phyloP scores from a whole-genome alignment of 2,888 invertebrate genomes.

The Archaeoteleia sp. region DNA sequence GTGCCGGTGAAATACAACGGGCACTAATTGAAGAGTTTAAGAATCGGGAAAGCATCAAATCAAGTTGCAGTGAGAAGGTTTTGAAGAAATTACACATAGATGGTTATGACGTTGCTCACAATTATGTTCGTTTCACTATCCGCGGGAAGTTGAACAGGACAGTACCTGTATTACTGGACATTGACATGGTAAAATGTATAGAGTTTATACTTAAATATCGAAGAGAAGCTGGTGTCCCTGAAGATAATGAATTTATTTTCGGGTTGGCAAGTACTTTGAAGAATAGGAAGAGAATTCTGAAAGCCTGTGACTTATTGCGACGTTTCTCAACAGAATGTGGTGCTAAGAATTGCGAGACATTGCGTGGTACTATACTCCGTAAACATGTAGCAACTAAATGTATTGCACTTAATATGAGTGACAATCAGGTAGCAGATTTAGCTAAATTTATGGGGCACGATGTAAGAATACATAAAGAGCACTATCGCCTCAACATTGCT shows the following conservation, averaged over 20 bases:
- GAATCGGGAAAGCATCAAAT: neutral
- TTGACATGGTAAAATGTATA: neutral
- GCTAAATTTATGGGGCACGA: slow-evolving; percentile 27
- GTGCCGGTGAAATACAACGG: slow-evolving; percentile 31
- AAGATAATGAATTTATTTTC: slow-evolving; percentile 27
- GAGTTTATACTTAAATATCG: slow-evolving; percentile 13
- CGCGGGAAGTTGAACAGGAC: slow-evolving; percentile 19
- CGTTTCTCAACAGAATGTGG: slow-evolving; percentile 1
- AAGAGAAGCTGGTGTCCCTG: slow-evolving; percentile 2
- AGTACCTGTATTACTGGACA: slow-evolving; percentile 16
- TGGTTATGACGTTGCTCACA: slow-evolving; percentile 7
- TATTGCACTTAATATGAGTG: slow-evolving; percentile 8
- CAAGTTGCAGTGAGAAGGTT: neutral
- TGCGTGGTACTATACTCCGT: slow-evolving; percentile 22
- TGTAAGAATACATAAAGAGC: slow-evolving; percentile 18
- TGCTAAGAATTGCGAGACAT: neutral
- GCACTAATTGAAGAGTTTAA: slow-evolving; percentile 21
- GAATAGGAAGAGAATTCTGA: neutral
- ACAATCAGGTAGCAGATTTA: slow-evolving; percentile 12
- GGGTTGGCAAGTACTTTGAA: neutral
- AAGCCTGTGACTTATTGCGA: slow-evolving; percentile 15
- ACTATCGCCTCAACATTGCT: slow-evolving; percentile 7
- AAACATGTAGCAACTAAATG: slow-evolving; percentile 33
- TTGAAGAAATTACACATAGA: slow-evolving; percentile 1
- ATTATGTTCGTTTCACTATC: slow-evolving; percentile 13